Evolutionary conservation across 2,797 vertebrate genomes (phyloP), one percentile per base, ranked within the genome.

Genomic region (Syngnathus acus): DNA sequence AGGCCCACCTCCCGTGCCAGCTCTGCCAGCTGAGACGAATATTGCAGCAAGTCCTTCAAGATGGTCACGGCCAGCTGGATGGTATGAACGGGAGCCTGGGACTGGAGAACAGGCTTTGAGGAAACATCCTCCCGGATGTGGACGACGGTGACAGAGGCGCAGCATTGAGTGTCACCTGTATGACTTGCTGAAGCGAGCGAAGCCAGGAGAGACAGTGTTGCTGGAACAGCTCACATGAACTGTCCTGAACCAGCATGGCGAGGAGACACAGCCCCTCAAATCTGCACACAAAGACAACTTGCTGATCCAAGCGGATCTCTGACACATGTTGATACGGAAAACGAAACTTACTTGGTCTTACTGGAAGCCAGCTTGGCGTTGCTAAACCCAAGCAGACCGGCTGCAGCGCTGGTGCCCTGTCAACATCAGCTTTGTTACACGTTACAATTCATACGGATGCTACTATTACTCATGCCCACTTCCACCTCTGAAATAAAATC

Each of bases 171-270:
- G 82, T 78, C 75, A 95, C 95, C 92, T 96, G 95, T 66, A 95
- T 88, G 74, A 96, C 84, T 76, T 97, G 94, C 83, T 95, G 93
- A 39, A 96, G 79, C 0, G 91, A 91, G 0, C 94, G 92, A 47
- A 97, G 88, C 95, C 95, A 97, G n/a, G 90, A 89, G 0, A 95
- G 82, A 57, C 94, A 94, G 73, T 97, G 92, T 14, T 94, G 93
- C 81, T 93, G 91, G 82, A 97, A 96, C 23, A 94, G 75, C 51
- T 95, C 94, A 9, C 91, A 92, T 58, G 92, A 90, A 69, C 94
- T 94, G 87, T 96, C 94, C 21, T 91, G 93, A 0, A 97, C 94
- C 78, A 96, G 82, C 84, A 95, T 78, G 5, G 94, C 92, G 42
- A 97, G 88, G 57, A 96, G 84, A 72, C 94, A 96, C 1, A 97